Evolutionary conservation across 2,113 vertebrate species (phyloP).

Genomic region (Beaufortia kweichowensis): DNA sequence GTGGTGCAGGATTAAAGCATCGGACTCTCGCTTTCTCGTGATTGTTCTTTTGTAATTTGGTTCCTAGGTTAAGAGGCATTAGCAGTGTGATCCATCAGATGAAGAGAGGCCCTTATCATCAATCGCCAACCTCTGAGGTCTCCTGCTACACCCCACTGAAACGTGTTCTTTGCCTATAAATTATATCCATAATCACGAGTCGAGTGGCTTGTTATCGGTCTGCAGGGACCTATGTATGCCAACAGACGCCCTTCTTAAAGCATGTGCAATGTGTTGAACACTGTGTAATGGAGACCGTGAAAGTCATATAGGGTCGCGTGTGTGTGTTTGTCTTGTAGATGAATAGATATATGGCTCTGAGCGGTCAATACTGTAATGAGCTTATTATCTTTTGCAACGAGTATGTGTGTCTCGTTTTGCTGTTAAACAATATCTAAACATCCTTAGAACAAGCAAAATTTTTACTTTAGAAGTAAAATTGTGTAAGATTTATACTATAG

Average conservation of each 20-base stretch:
- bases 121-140: slow-evolving; percentile 34
- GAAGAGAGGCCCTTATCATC: slow-evolving; percentile 36
- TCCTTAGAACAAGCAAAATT: neutral
- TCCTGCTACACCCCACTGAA: slow-evolving; percentile 13
- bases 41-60: slow-evolving; percentile 38
- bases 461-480: too few species aligned
- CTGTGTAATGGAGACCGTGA: neutral
- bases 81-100: slow-evolving; percentile 44
- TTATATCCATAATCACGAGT: slow-evolving; percentile 43
- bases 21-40: neutral
- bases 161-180: slow-evolving; percentile 23
- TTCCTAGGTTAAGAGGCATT: slow-evolving; percentile 42
- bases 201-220: slow-evolving; percentile 4
- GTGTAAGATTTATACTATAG: neutral
- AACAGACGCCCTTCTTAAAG: neutral
- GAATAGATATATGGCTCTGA: neutral
- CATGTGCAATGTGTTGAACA: neutral
- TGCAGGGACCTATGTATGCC: neutral
- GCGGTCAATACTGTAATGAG: too few species aligned
- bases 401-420: too few species aligned
- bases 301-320: neutral
- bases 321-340: neutral
- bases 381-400: neutral
- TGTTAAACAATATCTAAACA: neutral
- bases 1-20: neutral